phyloP scores from a whole-genome alignment of 1,140 invertebrate genomes.

The Pollicipes pollicipes region DNA sequence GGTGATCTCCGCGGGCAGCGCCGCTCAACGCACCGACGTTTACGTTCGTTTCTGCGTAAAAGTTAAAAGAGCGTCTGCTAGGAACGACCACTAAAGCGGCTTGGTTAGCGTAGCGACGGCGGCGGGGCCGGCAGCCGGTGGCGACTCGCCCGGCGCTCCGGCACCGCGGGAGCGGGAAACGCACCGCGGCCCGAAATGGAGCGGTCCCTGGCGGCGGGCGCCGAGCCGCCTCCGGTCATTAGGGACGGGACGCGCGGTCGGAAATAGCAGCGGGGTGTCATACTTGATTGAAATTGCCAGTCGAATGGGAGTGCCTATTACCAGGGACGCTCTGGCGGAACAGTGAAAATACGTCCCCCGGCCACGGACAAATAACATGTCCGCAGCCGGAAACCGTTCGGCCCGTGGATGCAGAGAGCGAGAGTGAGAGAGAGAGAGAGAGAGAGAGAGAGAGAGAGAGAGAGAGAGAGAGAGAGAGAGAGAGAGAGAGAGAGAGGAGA shows the following conservation, averaged over 20 bases:
- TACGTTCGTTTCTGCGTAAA: not conserved
- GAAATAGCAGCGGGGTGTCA: not conserved
- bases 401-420: not conserved
- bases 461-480: not conserved
- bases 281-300: not conserved
- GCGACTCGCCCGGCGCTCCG: too few species aligned
- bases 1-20: not conserved
- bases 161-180: not conserved
- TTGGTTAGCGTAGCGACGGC: too few species aligned
- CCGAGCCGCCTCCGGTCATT: not conserved
- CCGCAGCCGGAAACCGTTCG: not conserved
- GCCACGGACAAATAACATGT: not conserved
- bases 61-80: not conserved
- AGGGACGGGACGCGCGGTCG: too few species aligned
- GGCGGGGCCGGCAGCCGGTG: too few species aligned
- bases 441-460: conserved; percentile 1
- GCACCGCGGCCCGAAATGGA: not conserved
- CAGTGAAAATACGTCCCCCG: not conserved
- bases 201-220: too few species aligned
- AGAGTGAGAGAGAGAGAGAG: not conserved
- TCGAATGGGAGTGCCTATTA: not conserved
- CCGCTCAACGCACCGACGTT: not conserved
- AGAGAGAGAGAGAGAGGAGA: not conserved
- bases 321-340: not conserved
- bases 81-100: not conserved